These are phyloP conservation scores for Phylloscopus trochiloides DNA, from an alignment of 2,113 vertebrate species.

Conservation along the genomic window DNA sequence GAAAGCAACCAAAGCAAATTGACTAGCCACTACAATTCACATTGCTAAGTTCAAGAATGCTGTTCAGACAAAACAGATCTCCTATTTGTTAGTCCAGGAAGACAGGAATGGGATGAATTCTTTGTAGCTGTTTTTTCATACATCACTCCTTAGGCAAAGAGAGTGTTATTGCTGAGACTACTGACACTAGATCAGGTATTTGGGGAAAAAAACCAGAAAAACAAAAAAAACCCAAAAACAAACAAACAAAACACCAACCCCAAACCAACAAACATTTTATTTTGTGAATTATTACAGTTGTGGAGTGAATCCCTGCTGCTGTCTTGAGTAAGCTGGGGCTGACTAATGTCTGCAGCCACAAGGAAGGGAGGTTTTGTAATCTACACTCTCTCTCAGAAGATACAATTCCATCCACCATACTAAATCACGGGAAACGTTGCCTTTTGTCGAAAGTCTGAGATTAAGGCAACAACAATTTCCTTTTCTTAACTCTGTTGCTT, in stretches of 20 bases:
- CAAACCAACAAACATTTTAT: background rate
- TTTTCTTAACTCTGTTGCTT: background rate
- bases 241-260: too few relatives aligned
- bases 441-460: background rate
- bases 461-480: background rate
- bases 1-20: background rate
- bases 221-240: too few relatives aligned
- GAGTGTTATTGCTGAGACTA: background rate
- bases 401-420: background rate
- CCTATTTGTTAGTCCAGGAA: background rate
- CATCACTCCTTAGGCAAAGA: background rate
- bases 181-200: background rate
- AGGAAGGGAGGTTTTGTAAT: conserved; percentile 1
- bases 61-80: background rate
- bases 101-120: background rate
- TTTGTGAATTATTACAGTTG: conserved; percentile 8
- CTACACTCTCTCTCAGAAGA: background rate
- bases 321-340: background rate
- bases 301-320: background rate
- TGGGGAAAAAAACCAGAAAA: background rate
- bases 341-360: conserved; percentile 18
- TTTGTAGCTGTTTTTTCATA: background rate
- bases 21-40: background rate
- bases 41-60: background rate
- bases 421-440: background rate